A percentile compares a stretch with the other conserved stretches of the same genome.
phyloP scores from a whole-genome alignment of 2,888 invertebrate species.

The Invenusta paracnida region DNA sequence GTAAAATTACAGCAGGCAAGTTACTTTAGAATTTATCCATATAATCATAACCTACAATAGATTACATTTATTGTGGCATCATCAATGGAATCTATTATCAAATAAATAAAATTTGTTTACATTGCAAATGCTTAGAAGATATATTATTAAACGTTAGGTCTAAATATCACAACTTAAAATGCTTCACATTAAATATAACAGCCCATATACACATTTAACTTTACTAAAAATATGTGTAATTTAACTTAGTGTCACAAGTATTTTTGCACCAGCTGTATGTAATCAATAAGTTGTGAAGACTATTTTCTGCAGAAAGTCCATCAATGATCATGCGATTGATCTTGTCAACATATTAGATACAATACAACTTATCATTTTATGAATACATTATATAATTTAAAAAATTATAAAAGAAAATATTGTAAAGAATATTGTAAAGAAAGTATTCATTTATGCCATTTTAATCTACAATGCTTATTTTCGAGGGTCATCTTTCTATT shows the following conservation, averaged over 20 bases:
- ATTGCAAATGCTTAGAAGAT: neutral
- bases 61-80: neutral
- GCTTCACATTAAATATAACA: neutral
- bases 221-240: neutral
- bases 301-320: too few species aligned
- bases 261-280: neutral
- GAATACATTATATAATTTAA: too few species aligned
- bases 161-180: neutral
- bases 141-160: neutral
- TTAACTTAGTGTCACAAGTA: neutral
- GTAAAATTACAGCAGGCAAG: neutral
- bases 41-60: neutral
- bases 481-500: too few species aligned
- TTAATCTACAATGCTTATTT: too few species aligned
- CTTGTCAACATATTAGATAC: too few species aligned
- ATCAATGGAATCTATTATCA: neutral
- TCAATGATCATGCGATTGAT: too few species aligned
- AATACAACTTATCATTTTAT: too few species aligned
- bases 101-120: neutral
- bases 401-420: too few species aligned
- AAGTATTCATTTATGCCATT: too few species aligned
- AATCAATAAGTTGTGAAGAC: too few species aligned
- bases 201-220: neutral
- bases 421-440: too few species aligned
- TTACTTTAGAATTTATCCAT: neutral